Evolutionary conservation across 2,797 vertebrate genomes (phyloP).

Genomic region (Dermochelys coriacea): DNA sequence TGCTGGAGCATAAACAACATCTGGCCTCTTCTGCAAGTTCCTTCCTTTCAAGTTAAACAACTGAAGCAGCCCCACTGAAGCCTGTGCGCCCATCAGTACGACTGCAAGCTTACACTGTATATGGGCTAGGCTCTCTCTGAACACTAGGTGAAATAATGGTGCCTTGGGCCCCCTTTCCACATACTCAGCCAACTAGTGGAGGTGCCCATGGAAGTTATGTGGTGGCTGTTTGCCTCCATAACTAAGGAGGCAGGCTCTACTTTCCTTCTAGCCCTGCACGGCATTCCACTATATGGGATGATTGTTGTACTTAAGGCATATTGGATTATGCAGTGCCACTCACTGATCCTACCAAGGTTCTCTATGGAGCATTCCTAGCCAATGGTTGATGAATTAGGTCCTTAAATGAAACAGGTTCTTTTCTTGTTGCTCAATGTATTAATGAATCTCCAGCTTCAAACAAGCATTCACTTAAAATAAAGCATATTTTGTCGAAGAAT

Average conservation of each 20-base stretch:
- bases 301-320: not conserved
- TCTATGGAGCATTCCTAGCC: not conserved
- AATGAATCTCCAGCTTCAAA: not conserved
- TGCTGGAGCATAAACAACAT: not conserved
- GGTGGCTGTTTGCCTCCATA: not conserved
- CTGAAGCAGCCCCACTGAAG: not conserved
- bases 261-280: not conserved
- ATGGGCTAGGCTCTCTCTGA: not conserved
- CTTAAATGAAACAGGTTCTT: not conserved
- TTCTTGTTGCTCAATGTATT: not conserved
- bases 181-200: not conserved
- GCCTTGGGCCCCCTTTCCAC: not conserved
- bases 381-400: not conserved
- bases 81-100: not conserved
- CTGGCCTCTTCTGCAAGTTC: not conserved
- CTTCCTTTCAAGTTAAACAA: not conserved
- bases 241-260: not conserved
- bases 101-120: not conserved
- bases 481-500: not conserved
- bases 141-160: not conserved
- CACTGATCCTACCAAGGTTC: not conserved
- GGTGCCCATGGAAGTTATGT: not conserved
- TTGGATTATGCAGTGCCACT: not conserved
- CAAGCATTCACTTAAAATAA: not conserved
- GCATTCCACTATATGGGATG: not conserved